phyloP scores from a whole-genome alignment of 2,113 vertebrate species.

The Protomyctophum bolini region DNA sequence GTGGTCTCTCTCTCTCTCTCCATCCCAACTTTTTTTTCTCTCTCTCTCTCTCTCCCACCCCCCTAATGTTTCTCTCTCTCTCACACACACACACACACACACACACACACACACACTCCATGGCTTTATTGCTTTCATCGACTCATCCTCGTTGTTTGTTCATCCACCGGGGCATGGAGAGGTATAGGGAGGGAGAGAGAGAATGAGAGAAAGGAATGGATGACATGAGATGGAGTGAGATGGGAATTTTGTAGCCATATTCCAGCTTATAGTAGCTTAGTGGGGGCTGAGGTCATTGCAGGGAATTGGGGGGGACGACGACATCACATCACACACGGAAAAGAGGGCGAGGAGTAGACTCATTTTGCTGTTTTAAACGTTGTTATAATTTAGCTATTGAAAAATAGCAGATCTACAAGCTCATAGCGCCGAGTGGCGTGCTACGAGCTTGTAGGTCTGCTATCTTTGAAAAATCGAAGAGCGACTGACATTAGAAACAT shows the following conservation, averaged over 20 bases:
- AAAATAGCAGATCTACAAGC: no score
- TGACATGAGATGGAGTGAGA: constrained; percentile 48
- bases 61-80: constrained; percentile 8
- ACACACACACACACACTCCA: constrained; percentile 24
- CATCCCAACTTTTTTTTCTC: constrained; percentile 37
- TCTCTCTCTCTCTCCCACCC: constrained; percentile 31
- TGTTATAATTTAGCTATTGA: no score
- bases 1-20: constrained; percentile 70
- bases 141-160: constrained; percentile 64
- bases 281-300: constrained; percentile 47
- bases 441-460: no score
- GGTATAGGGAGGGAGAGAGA: constrained; percentile 18
- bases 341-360: no score
- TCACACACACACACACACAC: constrained; percentile 36
- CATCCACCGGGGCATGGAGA: constrained; percentile 12
- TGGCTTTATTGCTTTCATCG: constrained; percentile 70
- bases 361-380: no score
- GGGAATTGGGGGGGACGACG: constrained; percentile 3
- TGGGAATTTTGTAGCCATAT: constrained; percentile 79
- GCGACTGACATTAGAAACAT: no score
- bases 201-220: constrained; percentile 27
- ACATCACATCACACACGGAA: neutral
- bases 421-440: no score
- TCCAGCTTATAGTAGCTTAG: constrained; percentile 72
- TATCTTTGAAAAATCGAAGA: no score